These are phyloP conservation scores for Thecocarcelia acutangulata DNA, from an alignment of 2,888 invertebrate genomes.

Conservation along the genomic window DNA sequence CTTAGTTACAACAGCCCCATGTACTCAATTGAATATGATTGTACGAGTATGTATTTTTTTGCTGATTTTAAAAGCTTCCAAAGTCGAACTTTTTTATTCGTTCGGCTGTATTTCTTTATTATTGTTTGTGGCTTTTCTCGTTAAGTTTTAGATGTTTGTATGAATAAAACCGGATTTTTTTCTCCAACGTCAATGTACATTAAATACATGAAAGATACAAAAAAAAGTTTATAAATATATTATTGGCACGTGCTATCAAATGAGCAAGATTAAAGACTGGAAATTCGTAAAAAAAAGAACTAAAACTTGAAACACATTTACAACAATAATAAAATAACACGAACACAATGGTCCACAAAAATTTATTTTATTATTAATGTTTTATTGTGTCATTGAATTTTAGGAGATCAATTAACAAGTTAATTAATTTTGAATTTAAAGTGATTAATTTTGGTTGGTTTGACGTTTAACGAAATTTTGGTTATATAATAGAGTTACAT, in stretches of 20 bases:
- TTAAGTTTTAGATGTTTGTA: constrained; percentile 39
- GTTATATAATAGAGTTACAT: no score
- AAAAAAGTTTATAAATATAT: constrained; percentile 58
- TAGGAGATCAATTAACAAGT: constrained; percentile 56
- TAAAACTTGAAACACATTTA: constrained; percentile 14
- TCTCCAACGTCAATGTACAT: constrained; percentile 48
- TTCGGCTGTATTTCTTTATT: constrained; percentile 17
- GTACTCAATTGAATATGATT: constrained; percentile 45
- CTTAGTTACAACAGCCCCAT: constrained; percentile 20
- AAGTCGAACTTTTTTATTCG: constrained; percentile 3
- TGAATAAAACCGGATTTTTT: constrained; percentile 57
- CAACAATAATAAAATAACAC: constrained; percentile 3
- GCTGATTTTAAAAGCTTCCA: constrained; percentile 15
- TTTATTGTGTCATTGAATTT: constrained; percentile 63
- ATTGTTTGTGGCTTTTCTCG: constrained; percentile 26
- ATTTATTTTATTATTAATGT: constrained; percentile 56
- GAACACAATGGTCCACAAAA: constrained; percentile 40
- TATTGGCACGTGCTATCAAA: constrained; percentile 67
- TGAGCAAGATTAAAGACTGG: constrained; percentile 61
- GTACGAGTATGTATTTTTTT: constrained; percentile 3
- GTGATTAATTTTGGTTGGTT: background rate
- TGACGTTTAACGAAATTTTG: no score
- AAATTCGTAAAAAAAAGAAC: constrained; percentile 48
- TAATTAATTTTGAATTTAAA: constrained; percentile 41
- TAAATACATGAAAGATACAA: constrained; percentile 46